These are phyloP conservation scores for Plectus sambesii DNA, from an alignment of 1,140 invertebrate species.

Conservation along the genomic window DNA sequence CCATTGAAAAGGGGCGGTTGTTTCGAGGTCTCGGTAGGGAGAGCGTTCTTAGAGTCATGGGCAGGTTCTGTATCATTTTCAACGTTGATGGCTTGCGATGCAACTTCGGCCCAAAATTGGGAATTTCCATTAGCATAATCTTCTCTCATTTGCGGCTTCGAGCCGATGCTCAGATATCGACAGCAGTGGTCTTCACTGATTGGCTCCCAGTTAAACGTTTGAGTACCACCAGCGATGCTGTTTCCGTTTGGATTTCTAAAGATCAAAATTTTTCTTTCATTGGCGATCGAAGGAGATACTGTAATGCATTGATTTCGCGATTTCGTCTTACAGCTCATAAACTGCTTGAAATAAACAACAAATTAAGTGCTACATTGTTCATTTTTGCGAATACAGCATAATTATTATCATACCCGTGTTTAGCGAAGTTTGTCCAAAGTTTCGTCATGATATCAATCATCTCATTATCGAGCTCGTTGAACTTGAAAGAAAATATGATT, in stretches of 20 bases:
- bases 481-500: conserved; percentile 1
- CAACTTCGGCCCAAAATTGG: conserved; percentile 1
- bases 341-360: too few species aligned
- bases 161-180: conserved; percentile 4
- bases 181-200: background rate
- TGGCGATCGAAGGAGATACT: too few species aligned
- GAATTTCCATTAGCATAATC: background rate
- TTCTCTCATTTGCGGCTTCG: conserved; percentile 1
- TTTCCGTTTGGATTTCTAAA: conserved; percentile 7
- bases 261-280: too few species aligned
- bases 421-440: conserved; percentile 5
- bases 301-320: too few species aligned
- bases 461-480: background rate
- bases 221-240: background rate
- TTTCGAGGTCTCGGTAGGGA: too few species aligned
- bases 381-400: background rate
- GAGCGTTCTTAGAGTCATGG: too few species aligned
- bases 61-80: too few species aligned
- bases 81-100: too few species aligned
- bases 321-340: too few species aligned
- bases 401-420: conserved; percentile 4
- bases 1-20: too few species aligned
- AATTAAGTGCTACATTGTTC: too few species aligned
- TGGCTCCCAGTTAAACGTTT: background rate
- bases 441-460: conserved; percentile 9